A percentile compares a stretch with the other conserved stretches of the same genome.
Evolutionary conservation across 2,113 vertebrate species (phyloP).

Genomic region (Deroptyus accipitrinus): DNA sequence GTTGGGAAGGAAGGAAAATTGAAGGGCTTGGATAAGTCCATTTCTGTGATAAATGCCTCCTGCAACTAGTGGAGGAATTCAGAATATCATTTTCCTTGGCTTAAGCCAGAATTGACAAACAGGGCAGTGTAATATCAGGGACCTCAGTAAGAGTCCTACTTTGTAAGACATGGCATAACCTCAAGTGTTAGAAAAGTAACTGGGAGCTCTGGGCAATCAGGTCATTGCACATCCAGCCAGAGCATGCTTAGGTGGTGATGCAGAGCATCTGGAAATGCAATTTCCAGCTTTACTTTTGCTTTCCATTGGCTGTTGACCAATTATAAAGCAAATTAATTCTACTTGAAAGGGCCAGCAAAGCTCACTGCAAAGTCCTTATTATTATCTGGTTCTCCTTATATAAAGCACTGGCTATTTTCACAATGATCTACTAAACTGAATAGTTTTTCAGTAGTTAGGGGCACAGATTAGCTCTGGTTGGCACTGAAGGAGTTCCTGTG

Average conservation of each 20-base stretch:
- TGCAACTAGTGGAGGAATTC: neutral
- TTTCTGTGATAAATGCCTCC: neutral
- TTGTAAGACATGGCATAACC: neutral
- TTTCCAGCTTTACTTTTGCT: neutral
- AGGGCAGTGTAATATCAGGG: neutral
- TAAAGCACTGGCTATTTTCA: neutral
- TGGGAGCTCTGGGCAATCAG: neutral
- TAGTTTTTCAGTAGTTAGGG: neutral
- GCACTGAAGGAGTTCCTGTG: neutral
- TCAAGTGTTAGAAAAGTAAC: neutral
- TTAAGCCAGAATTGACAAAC: neutral
- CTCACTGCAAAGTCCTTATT: neutral
- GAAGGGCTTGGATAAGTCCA: neutral
- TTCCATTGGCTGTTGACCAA: neutral
- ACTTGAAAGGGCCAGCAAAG: neutral
- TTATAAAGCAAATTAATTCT: neutral
- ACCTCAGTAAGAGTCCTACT: neutral
- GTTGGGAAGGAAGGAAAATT: neutral
- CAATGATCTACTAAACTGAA: neutral
- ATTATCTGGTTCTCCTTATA: neutral
- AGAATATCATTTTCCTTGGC: neutral
- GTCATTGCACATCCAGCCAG: neutral
- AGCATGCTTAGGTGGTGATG: neutral
- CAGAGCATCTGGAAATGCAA: neutral
- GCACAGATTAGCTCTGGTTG: neutral